Conservation (phyloP, 1,140 invertebrate genomes). For the Heliothis subflexa region DNA sequence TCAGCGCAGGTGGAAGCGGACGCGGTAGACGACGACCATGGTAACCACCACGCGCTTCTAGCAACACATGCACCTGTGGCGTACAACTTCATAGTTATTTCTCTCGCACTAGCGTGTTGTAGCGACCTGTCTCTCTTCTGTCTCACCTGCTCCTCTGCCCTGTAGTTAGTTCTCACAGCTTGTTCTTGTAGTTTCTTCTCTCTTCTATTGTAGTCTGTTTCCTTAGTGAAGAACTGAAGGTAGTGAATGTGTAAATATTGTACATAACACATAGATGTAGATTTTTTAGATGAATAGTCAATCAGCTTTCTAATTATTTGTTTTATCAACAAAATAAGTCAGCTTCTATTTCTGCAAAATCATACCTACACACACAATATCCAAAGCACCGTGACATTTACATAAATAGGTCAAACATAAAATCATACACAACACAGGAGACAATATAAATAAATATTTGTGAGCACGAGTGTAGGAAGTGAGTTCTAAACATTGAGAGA, state of each 20-base stretch:
- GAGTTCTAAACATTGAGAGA: neutral
- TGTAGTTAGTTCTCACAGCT: conserved; percentile 41
- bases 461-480: too few relatives aligned
- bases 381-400: neutral
- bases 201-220: conserved; percentile 4
- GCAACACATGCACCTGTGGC: neutral
- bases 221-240: neutral
- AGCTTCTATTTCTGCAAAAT: too few relatives aligned
- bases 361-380: neutral
- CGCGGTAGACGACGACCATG: conserved; percentile 67
- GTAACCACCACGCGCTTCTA: conserved; percentile 57
- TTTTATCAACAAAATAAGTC: neutral
- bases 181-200: conserved; percentile 31
- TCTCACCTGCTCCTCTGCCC: neutral
- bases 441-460: too few relatives aligned
- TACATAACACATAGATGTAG: neutral
- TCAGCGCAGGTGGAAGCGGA: conserved; percentile 54
- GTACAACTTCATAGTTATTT: conserved; percentile 12
- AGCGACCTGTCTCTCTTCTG: conserved; percentile 16
- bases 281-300: neutral
- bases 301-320: neutral
- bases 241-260: conserved; percentile 20
- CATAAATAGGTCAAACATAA: neutral
- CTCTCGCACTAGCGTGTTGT: conserved; percentile 27
- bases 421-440: too few relatives aligned